These are phyloP conservation scores for Hozukius guyotensis DNA, from an alignment of 2,797 vertebrate species.

Conservation along the genomic window DNA sequence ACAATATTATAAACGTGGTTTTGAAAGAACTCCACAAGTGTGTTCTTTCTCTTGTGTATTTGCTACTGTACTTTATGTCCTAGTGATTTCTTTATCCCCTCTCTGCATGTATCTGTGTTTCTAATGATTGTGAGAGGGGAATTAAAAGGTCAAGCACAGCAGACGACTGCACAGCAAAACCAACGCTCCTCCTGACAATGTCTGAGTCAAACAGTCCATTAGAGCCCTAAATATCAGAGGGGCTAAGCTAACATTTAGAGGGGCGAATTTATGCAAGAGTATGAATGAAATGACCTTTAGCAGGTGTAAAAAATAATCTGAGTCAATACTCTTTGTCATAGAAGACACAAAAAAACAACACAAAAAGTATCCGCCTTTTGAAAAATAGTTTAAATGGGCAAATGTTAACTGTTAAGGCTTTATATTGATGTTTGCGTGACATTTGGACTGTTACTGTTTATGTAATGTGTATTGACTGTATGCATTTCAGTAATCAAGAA, in stretches of 20 bases:
- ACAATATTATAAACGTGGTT: neutral
- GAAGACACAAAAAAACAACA: neutral
- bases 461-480: neutral
- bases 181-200: neutral
- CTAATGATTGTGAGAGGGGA: constrained; percentile 11
- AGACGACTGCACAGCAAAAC: constrained; percentile 5
- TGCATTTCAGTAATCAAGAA: neutral
- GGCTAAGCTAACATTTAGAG: constrained; percentile 40
- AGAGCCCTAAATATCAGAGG: constrained; percentile 47
- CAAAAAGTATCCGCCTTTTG: neutral
- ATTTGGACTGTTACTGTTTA: neutral
- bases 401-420: constrained; percentile 4
- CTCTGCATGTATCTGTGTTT: constrained; percentile 19
- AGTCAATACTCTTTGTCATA: constrained; percentile 32
- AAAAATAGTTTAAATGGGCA: constrained; percentile 3
- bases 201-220: constrained; percentile 37
- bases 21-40: neutral
- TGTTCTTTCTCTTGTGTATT: neutral
- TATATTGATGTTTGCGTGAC: constrained; percentile 1
- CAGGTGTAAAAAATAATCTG: constrained; percentile 35
- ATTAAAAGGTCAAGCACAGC: constrained; percentile 53
- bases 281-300: constrained; percentile 61
- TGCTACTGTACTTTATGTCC: neutral
- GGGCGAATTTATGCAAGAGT: constrained; percentile 45
- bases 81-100: neutral